Evolutionary conservation across 1,140 invertebrate species (phyloP).

Genomic region (Leucophenga varia): DNA sequence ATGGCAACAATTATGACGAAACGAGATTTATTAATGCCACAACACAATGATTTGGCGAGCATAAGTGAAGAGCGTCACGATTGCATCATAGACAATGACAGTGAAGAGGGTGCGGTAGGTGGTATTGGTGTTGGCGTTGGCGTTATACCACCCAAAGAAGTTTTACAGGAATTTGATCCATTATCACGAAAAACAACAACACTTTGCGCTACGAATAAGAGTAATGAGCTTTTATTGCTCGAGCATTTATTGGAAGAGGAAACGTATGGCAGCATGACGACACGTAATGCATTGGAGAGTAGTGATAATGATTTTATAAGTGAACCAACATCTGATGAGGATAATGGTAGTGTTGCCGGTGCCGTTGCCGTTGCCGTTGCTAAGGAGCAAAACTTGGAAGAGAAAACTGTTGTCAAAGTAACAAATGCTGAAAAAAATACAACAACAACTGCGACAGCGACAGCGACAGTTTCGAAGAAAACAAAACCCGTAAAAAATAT

Average conservation of each 20-base stretch:
- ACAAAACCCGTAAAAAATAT: conserved; percentile 9
- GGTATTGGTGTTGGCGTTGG: conserved; percentile 15
- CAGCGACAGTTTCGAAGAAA: too few species aligned
- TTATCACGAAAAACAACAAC: conserved; percentile 33
- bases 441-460: too few species aligned
- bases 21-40: conserved; percentile 28
- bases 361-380: neutral
- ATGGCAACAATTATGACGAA: conserved; percentile 33
- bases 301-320: conserved; percentile 42
- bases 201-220: conserved; percentile 33
- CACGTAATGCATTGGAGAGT: too few species aligned
- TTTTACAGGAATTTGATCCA: conserved; percentile 55
- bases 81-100: conserved; percentile 19
- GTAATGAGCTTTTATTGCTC: conserved; percentile 48
- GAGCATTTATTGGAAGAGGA: conserved; percentile 52
- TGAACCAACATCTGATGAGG: conserved; percentile 49
- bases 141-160: conserved; percentile 19
- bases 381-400: neutral
- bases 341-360: conserved; percentile 20
- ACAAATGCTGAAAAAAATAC: neutral
- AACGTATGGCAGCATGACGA: conserved; percentile 40
- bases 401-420: neutral
- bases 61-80: conserved; percentile 26
- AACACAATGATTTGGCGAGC: conserved; percentile 25
- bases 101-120: conserved; percentile 37